phyloP scores from a whole-genome alignment of 2,888 invertebrate genomes.

The Mesorhabditis belari region DNA sequence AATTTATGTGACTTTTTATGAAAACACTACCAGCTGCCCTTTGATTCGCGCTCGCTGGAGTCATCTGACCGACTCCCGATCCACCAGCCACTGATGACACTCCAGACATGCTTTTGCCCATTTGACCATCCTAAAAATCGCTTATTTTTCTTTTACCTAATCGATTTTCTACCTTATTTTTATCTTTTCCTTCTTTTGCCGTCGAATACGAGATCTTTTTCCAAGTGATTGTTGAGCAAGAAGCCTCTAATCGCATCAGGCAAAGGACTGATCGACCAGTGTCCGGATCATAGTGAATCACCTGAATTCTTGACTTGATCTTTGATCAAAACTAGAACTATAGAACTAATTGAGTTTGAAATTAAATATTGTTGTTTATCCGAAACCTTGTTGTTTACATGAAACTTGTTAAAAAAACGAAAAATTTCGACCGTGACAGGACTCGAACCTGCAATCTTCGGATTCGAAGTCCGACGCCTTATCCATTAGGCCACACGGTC shows the following conservation, averaged over 20 bases:
- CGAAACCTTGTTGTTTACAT: no score
- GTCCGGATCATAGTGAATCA: slow-evolving; percentile 75
- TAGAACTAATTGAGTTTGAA: no score
- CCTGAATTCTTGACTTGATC: no score
- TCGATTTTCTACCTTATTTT: background rate
- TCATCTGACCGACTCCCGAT: background rate
- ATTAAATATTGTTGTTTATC: no score
- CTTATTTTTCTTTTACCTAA: background rate
- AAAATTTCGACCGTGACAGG: no score
- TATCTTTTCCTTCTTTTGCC: background rate
- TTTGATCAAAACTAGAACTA: no score
- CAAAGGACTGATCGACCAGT: slow-evolving; percentile 65
- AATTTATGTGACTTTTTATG: no score
- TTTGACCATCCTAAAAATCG: background rate
- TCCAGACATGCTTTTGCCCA: background rate
- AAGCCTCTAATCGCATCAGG: slow-evolving; percentile 74
- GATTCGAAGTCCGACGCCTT: no score
- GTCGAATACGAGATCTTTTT: slow-evolving; percentile 51
- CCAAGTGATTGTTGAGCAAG: slow-evolving; percentile 80
- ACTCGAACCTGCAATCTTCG: no score
- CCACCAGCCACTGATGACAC: background rate
- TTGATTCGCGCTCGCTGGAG: background rate
- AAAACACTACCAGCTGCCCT: background rate
- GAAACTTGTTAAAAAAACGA: no score
- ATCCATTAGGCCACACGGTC: no score